These are phyloP conservation scores for Theristicus caerulescens DNA, from an alignment of 2,113 vertebrate species.

Conservation along the genomic window DNA sequence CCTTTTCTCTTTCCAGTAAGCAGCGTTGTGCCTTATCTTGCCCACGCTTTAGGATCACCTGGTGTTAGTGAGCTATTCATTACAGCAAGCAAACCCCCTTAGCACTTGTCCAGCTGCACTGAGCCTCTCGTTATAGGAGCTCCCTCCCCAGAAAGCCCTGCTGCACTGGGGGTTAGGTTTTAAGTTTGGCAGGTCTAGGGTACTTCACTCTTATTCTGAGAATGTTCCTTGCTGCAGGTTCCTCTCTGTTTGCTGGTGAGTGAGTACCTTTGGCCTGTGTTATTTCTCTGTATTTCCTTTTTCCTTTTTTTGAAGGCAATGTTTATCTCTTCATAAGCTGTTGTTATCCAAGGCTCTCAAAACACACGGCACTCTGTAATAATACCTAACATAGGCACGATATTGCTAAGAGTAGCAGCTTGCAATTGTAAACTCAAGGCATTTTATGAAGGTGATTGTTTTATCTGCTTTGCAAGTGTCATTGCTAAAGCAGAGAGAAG, in stretches of 20 bases:
- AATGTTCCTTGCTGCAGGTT: neutral
- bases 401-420: neutral
- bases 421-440: neutral
- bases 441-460: neutral
- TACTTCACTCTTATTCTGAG: neutral
- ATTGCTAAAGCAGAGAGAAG: neutral
- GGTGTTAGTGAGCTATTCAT: neutral
- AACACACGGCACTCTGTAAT: accelerated
- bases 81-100: neutral
- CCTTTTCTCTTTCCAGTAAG: neutral
- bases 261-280: neutral
- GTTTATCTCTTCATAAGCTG: neutral
- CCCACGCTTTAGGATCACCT: neutral
- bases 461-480: neutral
- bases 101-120: neutral
- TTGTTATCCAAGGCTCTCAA: neutral
- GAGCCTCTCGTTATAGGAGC: neutral
- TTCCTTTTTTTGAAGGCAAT: neutral
- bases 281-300: neutral
- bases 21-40: neutral
- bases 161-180: neutral
- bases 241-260: neutral
- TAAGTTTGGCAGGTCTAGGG: neutral
- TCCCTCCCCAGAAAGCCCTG: neutral
- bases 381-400: neutral